These are phyloP conservation scores for Colletes collaris DNA, from an alignment of 2,888 invertebrate genomes.

Conservation along the genomic window DNA sequence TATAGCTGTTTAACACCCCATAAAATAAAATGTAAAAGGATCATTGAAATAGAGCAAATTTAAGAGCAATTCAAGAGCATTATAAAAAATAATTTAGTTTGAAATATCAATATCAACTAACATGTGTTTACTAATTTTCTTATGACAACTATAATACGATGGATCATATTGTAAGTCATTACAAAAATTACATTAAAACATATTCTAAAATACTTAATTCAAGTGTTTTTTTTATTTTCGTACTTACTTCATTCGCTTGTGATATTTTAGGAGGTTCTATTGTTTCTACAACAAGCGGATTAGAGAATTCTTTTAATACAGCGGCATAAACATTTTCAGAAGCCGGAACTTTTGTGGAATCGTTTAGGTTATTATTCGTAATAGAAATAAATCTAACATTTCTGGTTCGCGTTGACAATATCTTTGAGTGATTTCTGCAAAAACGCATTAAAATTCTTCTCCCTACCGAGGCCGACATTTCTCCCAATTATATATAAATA, in stretches of 20 bases:
- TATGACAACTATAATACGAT: too few species aligned
- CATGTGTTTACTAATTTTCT: background rate
- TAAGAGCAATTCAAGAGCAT: too few species aligned
- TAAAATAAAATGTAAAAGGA: too few species aligned
- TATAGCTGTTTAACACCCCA: background rate
- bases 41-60: too few species aligned
- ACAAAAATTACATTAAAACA: background rate
- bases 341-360: slow-evolving; percentile 50
- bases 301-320: slow-evolving; percentile 83
- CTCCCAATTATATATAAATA: slow-evolving; percentile 2
- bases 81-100: too few species aligned
- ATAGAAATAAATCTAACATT: slow-evolving; percentile 40
- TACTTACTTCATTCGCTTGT: slow-evolving; percentile 82
- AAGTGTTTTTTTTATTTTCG: background rate
- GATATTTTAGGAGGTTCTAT: slow-evolving; percentile 81
- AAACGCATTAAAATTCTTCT: slow-evolving; percentile 54
- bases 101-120: too few species aligned
- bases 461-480: slow-evolving; percentile 64
- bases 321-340: slow-evolving; percentile 82
- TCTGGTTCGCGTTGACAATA: slow-evolving; percentile 35
- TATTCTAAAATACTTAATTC: background rate
- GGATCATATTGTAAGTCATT: background rate
- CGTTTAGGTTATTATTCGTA: slow-evolving; percentile 37
- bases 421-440: slow-evolving; percentile 47
- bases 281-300: slow-evolving; percentile 84